Evolutionary conservation across 37 sponge, comb jelly and placozoan genomes (phyloP).

Genomic region (Mnemiopsis leidyi): DNA sequence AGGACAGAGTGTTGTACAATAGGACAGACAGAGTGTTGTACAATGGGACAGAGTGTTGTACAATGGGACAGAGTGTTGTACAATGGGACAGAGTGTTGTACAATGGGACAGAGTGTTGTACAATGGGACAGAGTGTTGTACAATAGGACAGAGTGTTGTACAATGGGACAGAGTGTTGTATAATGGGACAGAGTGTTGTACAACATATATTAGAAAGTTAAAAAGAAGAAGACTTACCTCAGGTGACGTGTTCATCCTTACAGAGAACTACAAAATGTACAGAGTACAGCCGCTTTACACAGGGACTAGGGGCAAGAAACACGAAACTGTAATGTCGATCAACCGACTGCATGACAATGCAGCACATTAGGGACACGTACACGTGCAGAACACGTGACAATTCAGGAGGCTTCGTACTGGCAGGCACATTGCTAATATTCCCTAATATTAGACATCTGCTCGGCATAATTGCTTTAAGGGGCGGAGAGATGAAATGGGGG

Average conservation of each 20-base stretch:
- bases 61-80: no score
- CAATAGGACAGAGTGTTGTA: no score
- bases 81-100: no score
- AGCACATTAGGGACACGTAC: neutral
- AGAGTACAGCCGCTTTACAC: no score
- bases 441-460: constrained; percentile 19
- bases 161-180: no score
- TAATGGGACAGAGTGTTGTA: no score
- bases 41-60: no score
- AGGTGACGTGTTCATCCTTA: neutral
- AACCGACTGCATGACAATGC: neutral
- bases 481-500: neutral
- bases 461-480: constrained; percentile 76
- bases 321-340: neutral
- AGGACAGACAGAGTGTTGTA: no score
- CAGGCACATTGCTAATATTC: neutral
- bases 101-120: no score
- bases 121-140: no score
- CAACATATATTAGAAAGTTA: no score
- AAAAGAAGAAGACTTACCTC: neutral
- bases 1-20: no score
- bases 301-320: neutral
- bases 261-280: neutral
- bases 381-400: neutral
- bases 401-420: neutral